Base-by-base conservation (phyloP, 2,888 invertebrate species). In the Sthenelais limicola region DNA sequence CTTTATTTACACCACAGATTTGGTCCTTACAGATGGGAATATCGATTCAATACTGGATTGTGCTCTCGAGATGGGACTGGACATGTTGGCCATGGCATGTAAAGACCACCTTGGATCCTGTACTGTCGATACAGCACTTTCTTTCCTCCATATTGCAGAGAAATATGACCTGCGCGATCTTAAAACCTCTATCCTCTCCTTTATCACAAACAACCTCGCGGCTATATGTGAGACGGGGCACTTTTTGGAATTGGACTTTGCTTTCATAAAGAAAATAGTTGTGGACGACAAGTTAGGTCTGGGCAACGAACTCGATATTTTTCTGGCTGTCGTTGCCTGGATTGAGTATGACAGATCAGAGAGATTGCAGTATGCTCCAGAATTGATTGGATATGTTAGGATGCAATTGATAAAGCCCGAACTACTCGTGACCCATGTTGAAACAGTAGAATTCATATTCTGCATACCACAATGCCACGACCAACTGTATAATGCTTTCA, bases 1-100 rank as follows among this genome's bases (percentile, higher is more conserved):
- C 9, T 83, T 76, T 70, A 78, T 83, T 30, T 83, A 83, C 78
- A 82, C 82, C 12, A 74, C 77, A 7, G 77, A 79, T 7, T 68
- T 83, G 21, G 62, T 74, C 18, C 68, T 83, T 15, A 79, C 74
- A 18, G 28, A 68, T 3, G 68, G 73, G n/a, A 82, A 81, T 68
- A 67, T 83, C 18, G 80, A 80, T 33, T 68, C 77, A 24, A 54
- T 82, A 21, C 67, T 83, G n/a, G 73, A 76, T 1, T 80, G 80
- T 51, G 80, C 80, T 30, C 58, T 75, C 33, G 78, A 80, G 21
- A 74, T 83, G 1, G 79, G 81, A 3, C 74, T 81, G 1, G 73
- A 75, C 32, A 73, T 72, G 5, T 66, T 82, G 5, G 30, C 75
- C 12, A 62, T 78, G 15, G 12, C 76, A 24, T 81, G 82, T 66